A percentile compares a stretch with the other conserved stretches of the same genome.
Evolutionary conservation across 2,888 invertebrate species (phyloP).

Genomic region (Epinotia bilunana): DNA sequence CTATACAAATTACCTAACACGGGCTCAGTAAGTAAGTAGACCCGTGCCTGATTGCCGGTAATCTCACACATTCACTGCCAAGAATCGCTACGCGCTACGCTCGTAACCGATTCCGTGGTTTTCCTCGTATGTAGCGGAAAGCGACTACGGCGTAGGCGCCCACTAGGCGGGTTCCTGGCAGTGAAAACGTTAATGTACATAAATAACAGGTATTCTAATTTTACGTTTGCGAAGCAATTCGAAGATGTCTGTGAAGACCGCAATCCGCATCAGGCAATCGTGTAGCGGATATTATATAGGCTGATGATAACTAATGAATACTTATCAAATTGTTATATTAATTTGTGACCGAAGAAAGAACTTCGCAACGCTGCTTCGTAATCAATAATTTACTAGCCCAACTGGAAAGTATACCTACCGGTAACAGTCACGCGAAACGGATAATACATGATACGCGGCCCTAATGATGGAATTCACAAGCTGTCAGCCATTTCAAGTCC

Average conservation of each 20-base stretch:
- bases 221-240: background rate
- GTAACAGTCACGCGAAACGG: slow-evolving; percentile 10
- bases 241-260: background rate
- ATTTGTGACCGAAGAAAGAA: background rate
- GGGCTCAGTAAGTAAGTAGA: slow-evolving; percentile 41
- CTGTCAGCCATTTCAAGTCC: slow-evolving; percentile 43
- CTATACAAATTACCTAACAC: slow-evolving; percentile 47
- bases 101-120: too few relatives aligned
- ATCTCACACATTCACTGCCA: background rate
- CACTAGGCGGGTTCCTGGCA: too few relatives aligned
- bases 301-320: too few relatives aligned
- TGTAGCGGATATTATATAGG: background rate
- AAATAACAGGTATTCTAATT: slow-evolving; percentile 23
- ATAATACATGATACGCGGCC: slow-evolving; percentile 22
- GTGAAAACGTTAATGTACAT: background rate
- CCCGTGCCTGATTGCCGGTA: background rate
- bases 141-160: too few relatives aligned
- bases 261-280: background rate
- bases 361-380: background rate
- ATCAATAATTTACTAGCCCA: background rate
- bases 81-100: too few relatives aligned
- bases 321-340: too few relatives aligned
- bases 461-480: slow-evolving; percentile 36
- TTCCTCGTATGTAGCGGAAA: too few relatives aligned
- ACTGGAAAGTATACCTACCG: background rate